Evolutionary conservation across 2,888 invertebrate genomes (phyloP).

Genomic region (Calameuta idolon): DNA sequence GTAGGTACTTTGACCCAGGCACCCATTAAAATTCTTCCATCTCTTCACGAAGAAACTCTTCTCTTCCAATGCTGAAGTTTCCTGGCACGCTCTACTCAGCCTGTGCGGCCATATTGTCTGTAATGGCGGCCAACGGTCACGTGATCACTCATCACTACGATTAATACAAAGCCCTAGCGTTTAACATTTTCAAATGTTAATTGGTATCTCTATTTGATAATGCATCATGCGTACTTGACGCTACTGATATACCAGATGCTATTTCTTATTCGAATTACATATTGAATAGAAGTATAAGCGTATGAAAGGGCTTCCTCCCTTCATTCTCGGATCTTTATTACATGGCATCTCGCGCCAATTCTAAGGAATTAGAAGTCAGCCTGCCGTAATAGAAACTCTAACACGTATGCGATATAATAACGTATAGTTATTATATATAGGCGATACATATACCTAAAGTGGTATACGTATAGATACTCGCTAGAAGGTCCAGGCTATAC

Average conservation of each 20-base stretch:
- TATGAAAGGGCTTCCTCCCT: not conserved
- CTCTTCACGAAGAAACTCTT: too few relatives aligned
- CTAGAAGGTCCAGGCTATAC: not conserved
- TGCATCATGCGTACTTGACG: not conserved
- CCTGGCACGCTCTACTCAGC: too few relatives aligned
- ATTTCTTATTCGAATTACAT: not conserved
- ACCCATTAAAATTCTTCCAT: too few relatives aligned
- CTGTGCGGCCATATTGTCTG: too few relatives aligned
- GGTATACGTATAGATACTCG: not conserved
- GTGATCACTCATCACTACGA: not conserved
- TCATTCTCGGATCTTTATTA: conserved; percentile 6
- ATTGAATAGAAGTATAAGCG: not conserved
- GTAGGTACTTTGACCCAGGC: too few relatives aligned
- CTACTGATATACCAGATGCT: not conserved
- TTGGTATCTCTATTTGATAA: not conserved
- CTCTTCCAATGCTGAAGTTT: too few relatives aligned
- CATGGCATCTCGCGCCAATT: conserved; percentile 23
- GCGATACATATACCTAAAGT: not conserved
- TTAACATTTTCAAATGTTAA: not conserved
- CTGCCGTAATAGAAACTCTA: not conserved
- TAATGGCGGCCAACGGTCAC: too few relatives aligned
- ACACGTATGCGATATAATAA: not conserved
- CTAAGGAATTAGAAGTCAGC: conserved; percentile 30
- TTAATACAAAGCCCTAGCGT: not conserved
- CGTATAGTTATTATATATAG: not conserved